Base-by-base conservation (phyloP, 1,140 invertebrate species). In the Scaptomyza graminum region DNA sequence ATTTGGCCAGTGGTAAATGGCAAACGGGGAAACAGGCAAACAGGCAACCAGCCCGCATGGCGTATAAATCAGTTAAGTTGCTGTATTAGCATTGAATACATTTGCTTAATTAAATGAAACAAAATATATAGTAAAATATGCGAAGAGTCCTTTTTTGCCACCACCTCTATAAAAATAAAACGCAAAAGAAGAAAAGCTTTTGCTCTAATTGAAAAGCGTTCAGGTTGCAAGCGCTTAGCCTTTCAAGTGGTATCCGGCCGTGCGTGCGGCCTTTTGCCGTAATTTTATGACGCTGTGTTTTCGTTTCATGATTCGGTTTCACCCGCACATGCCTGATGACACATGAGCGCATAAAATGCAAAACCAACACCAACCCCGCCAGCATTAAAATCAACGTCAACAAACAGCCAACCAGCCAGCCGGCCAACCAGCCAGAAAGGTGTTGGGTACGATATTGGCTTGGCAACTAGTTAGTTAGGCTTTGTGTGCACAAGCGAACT, bases 21-120 rank as follows among this genome's bases (percentile, higher is more conserved):
- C 12, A 64, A 70, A 78, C 64, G 77, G 50, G 44, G 18, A 28
- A 47, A n/a, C n/a, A 6, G 28, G 44, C 60, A 46, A 67, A 52
- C 52, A 54, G 28, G 12, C 57, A 63, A 46, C 50, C 61, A 41
- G 39, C 39, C 44, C 55, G 47, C 68, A 34, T 13, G 11, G 43
- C 44, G 49, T 65, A 87, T 87, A 87, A 87, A 87, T 87, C 83
- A 87, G 83, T 83, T 87, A 83, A 87, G 83, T 88, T 79, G 79
- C 83, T 88, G 79, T 79, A 89, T 88, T 88, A 89, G 79, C 83
- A 89, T 89, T 89, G 83, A 88, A 83, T 88, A 77, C 84, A 88
- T 88, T 88, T 89, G 55, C 62, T 81, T 89, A 88, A 88, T 88
- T 89, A 89, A 88, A 88, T 88, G 65, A 79, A 75, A 61, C 12